Percentiles rank a stretch among this genome's conserved stretches.
These are phyloP conservation scores for Karalla daura DNA, from an alignment of 2,797 vertebrate species.

Conservation along the genomic window DNA sequence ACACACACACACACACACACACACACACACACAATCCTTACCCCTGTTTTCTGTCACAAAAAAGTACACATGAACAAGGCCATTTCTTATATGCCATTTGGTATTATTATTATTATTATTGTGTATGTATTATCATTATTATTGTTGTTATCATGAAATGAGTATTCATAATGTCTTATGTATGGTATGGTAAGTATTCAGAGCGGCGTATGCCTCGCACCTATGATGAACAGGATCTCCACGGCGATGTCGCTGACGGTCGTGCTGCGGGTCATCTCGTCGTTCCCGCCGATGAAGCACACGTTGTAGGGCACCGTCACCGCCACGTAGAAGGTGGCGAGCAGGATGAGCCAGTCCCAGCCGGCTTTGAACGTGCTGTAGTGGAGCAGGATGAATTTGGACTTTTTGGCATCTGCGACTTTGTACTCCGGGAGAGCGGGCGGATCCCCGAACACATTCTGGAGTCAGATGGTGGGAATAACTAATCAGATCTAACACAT, in stretches of 20 bases:
- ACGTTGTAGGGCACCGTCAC: slow-evolving; percentile 99
- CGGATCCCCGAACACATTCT: slow-evolving; percentile 97
- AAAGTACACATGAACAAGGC: too few species aligned
- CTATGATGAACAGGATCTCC: slow-evolving; percentile 98
- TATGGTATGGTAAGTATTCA: too few species aligned
- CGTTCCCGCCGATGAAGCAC: slow-evolving; percentile 96
- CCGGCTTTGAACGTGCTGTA: slow-evolving; percentile 98
- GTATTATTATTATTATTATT: not conserved
- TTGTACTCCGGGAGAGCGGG: slow-evolving; percentile 98
- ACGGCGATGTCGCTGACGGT: slow-evolving; percentile 97
- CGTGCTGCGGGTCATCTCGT: slow-evolving; percentile 95
- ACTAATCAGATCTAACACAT: not conserved
- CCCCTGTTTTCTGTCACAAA: too few species aligned
- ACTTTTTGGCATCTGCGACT: slow-evolving; percentile 97
- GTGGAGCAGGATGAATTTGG: slow-evolving; percentile 97
- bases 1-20: too few species aligned
- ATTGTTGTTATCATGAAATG: too few species aligned
- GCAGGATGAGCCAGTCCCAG: slow-evolving; percentile 98
- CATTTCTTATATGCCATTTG: not conserved
- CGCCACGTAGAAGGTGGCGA: slow-evolving; percentile 98
- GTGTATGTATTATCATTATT: too few species aligned
- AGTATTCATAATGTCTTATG: too few species aligned
- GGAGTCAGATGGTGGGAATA: slow-evolving; percentile 3
- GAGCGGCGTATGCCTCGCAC: too few species aligned
- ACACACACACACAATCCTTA: too few species aligned